These are phyloP conservation scores for Pristionchus mayeri DNA, from an alignment of 2,888 invertebrate species.

Conservation along the genomic window DNA sequence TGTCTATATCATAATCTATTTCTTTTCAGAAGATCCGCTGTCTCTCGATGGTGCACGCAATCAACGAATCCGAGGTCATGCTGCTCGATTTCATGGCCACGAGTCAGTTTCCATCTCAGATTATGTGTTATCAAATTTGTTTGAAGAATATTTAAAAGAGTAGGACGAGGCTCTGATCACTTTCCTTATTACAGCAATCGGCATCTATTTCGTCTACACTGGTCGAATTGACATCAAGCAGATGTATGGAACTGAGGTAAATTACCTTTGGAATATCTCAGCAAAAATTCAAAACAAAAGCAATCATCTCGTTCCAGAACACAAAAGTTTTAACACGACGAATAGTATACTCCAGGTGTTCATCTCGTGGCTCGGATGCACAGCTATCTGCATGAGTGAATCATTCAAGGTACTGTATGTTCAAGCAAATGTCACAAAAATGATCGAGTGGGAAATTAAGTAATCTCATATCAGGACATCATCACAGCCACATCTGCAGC, in stretches of 20 bases:
- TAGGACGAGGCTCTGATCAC: not conserved
- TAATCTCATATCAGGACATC: not conserved
- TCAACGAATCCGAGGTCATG: slow-evolving; percentile 24
- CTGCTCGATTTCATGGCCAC: slow-evolving; percentile 29
- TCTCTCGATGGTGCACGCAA: not conserved
- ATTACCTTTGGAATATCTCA: too few relatives aligned
- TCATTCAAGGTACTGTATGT: not conserved
- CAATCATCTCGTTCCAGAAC: not conserved
- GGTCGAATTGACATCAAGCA: slow-evolving; percentile 5
- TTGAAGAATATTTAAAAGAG: not conserved
- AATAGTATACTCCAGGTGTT: not conserved
- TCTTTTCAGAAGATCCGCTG: slow-evolving; percentile 24
- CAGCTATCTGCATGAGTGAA: slow-evolving; percentile 10
- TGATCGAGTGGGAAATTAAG: not conserved
- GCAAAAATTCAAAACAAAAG: too few relatives aligned
- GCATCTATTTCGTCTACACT: slow-evolving; percentile 29
- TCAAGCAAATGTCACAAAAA: not conserved
- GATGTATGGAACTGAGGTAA: slow-evolving; percentile 27
- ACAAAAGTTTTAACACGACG: not conserved
- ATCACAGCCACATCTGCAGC: slow-evolving; percentile 19
- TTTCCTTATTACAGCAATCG: slow-evolving; percentile 13
- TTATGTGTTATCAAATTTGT: not conserved
- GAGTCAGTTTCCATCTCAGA: not conserved
- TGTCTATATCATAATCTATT: too few relatives aligned
- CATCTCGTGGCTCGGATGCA: not conserved